Conservation (phyloP, 2,797 vertebrate species). For the Falco naumanni region DNA sequence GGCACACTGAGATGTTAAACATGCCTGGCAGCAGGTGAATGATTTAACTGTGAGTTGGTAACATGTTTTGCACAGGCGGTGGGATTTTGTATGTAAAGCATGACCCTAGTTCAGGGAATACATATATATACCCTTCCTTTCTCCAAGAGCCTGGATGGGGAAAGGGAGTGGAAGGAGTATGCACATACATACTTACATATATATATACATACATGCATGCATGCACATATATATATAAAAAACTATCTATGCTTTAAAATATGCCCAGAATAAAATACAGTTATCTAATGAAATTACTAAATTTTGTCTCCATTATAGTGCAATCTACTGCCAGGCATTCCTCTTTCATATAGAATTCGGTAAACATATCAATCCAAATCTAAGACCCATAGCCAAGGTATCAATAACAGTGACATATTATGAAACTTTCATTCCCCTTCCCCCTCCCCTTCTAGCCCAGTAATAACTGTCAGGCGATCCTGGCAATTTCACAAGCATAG, state of each 20-base stretch:
- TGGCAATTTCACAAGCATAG: constrained; percentile 72
- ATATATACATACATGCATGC: neutral
- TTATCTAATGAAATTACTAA: neutral
- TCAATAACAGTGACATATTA: constrained; percentile 70
- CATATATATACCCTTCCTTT: neutral
- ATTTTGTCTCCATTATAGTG: neutral
- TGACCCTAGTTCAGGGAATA: neutral
- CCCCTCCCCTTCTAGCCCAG: constrained; percentile 41
- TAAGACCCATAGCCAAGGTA: constrained; percentile 52
- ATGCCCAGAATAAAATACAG: neutral
- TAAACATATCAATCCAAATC: constrained; percentile 52
- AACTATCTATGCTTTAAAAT: neutral
- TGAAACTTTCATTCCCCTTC: constrained; percentile 48
- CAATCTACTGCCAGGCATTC: constrained; percentile 5
- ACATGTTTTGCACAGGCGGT: neutral
- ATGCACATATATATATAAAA: neutral
- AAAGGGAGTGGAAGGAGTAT: neutral
- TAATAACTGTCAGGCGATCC: constrained; percentile 66
- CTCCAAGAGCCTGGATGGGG: neutral
- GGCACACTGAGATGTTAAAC: neutral
- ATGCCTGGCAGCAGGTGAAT: neutral
- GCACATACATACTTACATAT: neutral
- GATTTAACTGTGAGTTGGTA: neutral
- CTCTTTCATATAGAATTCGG: neutral
- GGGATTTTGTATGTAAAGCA: neutral